These are phyloP conservation scores for Eulithis prunata DNA, from an alignment of 2,888 invertebrate species.

Conservation along the genomic window DNA sequence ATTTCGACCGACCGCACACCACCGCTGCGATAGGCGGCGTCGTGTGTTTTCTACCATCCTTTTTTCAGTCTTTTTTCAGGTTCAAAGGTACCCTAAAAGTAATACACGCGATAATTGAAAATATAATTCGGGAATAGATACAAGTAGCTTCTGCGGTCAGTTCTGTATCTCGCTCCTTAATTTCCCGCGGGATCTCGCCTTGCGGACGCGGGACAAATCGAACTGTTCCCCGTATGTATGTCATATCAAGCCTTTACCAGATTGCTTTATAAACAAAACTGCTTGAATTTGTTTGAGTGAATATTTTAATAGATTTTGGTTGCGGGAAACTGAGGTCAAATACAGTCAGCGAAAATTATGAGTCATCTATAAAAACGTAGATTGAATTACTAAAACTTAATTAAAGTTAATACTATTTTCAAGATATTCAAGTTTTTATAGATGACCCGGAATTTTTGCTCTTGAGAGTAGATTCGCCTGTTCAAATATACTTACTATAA, in stretches of 20 bases:
- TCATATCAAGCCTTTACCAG: constrained; percentile 59
- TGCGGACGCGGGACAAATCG: constrained; percentile 73
- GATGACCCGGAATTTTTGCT: no score
- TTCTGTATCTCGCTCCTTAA: constrained; percentile 70
- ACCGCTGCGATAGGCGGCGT: neutral
- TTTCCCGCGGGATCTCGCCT: constrained; percentile 75
- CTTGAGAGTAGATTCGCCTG: no score
- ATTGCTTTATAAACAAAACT: constrained; percentile 64
- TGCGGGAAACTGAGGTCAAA: neutral
- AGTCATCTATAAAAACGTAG: no score
- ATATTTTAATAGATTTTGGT: constrained; percentile 2
- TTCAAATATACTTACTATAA: no score
- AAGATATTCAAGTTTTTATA: no score
- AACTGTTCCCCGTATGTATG: constrained; percentile 66
- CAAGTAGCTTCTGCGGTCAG: constrained; percentile 63
- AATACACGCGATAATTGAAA: constrained; percentile 29
- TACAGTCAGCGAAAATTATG: no score
- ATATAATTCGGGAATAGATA: constrained; percentile 36
- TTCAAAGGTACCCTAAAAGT: constrained; percentile 15
- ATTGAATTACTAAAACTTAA: no score
- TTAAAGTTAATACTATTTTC: no score
- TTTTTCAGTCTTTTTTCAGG: neutral
- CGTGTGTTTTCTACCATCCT: neutral
- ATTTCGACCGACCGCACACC: no score
- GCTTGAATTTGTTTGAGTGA: constrained; percentile 10